Conservation (phyloP, 2,797 vertebrate species). For the Mormyrus proboscirostris region DNA sequence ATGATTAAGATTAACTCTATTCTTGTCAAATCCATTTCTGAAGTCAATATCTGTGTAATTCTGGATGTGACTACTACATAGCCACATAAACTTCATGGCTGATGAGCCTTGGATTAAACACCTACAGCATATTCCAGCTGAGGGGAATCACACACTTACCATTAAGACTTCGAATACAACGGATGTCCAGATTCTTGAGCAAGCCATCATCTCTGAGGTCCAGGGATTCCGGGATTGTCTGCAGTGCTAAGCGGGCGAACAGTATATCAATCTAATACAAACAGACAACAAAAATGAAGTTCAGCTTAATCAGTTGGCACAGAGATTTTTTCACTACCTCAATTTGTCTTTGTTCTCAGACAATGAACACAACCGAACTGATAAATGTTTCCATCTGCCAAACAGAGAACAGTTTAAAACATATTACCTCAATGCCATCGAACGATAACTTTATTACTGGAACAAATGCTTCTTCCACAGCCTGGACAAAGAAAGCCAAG, state of each 20-base stretch:
- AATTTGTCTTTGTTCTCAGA: not conserved
- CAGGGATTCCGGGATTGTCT: constrained; percentile 76
- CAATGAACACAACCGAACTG: not conserved
- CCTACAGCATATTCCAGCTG: not conserved
- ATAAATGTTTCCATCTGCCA: not conserved
- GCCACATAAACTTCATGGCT: not conserved
- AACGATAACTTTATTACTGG: constrained; percentile 83
- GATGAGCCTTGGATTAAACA: not conserved
- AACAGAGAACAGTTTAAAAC: not conserved
- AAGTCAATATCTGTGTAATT: not conserved
- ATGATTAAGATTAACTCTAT: not conserved
- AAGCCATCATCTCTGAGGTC: constrained; percentile 75
- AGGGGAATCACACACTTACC: constrained; percentile 48
- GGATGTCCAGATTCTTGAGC: constrained; percentile 75
- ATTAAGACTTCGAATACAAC: constrained; percentile 81
- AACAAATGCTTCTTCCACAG: constrained; percentile 80
- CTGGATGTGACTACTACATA: not conserved
- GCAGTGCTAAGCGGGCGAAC: constrained; percentile 74
- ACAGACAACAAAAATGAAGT: not conserved
- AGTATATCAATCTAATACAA: constrained; percentile 77
- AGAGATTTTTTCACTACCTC: not conserved
- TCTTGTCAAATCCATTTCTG: not conserved
- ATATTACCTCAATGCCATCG: constrained; percentile 79
- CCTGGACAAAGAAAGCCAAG: constrained; percentile 48
- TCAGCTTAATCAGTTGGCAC: not conserved